A percentile compares a stretch with the other conserved stretches of the same genome.
Conservation (phyloP, 1,140 invertebrate species). For the Neodiprion fabricii region DNA sequence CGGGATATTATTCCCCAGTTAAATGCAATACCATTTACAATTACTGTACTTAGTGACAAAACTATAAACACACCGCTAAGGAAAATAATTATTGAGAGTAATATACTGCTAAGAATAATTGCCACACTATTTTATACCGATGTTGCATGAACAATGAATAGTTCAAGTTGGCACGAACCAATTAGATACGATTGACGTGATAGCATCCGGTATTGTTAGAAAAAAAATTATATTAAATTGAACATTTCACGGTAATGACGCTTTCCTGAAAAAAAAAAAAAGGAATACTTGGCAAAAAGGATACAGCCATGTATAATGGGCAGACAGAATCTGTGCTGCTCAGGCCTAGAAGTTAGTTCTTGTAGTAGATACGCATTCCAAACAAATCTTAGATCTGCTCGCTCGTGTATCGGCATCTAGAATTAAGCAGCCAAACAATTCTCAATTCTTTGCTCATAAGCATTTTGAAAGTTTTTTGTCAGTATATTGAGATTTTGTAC, state of each 20-base stretch:
- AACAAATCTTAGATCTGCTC: conserved; percentile 88
- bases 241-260: neutral
- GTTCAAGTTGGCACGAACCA: no score
- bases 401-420: conserved; percentile 72
- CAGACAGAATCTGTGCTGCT: conserved; percentile 81
- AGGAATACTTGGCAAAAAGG: conserved; percentile 58
- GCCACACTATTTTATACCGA: no score
- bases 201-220: neutral
- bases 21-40: conserved; percentile 82
- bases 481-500: neutral
- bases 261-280: neutral
- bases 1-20: conserved; percentile 90
- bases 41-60: conserved; percentile 80
- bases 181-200: neutral
- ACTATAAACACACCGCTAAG: conserved; percentile 64
- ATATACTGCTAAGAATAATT: neutral
- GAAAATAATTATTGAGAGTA: conserved; percentile 22
- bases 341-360: conserved; percentile 69
- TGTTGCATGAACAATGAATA: no score
- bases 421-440: conserved; percentile 37
- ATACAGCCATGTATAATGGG: conserved; percentile 91
- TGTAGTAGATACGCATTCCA: conserved; percentile 90
- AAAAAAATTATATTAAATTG: neutral
- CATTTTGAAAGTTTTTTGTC: neutral
- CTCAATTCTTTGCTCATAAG: conserved; percentile 4